Evolutionary conservation across 2,113 vertebrate species (phyloP).

Genomic region (Bombycilla garrulus): DNA sequence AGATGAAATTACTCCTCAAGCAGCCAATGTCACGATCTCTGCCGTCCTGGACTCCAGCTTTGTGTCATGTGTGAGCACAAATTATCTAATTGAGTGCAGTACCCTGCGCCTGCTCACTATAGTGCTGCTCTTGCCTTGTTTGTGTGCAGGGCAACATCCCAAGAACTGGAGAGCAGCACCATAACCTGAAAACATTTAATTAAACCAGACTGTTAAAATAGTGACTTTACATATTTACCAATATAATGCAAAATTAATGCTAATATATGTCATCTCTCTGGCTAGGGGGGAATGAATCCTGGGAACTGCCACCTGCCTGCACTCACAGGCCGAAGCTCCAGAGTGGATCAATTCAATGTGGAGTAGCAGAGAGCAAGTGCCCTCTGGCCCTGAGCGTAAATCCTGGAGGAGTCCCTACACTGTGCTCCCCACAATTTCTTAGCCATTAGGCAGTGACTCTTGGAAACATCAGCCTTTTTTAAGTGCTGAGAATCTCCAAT

Average conservation of each 20-base stretch:
- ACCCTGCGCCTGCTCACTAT: not conserved
- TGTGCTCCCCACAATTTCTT: rapidly evolving
- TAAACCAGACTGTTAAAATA: not conserved
- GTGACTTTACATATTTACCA: not conserved
- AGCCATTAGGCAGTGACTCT: not conserved
- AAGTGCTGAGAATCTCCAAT: not conserved
- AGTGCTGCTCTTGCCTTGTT: not conserved
- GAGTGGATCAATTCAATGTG: not conserved
- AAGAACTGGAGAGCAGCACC: not conserved
- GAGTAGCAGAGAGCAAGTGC: not conserved
- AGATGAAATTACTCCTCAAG: not conserved
- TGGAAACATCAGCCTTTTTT: not conserved
- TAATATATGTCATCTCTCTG: not conserved
- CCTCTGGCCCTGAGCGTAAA: not conserved
- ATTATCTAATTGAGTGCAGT: not conserved
- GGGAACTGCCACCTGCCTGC: not conserved
- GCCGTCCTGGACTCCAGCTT: not conserved
- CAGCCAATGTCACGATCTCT: not conserved
- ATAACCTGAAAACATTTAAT: not conserved
- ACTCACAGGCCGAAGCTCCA: not conserved
- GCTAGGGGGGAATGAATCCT: rapidly evolving
- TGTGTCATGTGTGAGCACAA: not conserved
- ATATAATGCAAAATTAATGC: not conserved
- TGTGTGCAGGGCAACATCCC: not conserved
- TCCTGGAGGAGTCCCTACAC: not conserved